A percentile compares a stretch with the other conserved stretches of the same genome.
phyloP scores from a whole-genome alignment of 2,113 vertebrate species.

The Rhizomys pruinosus region DNA sequence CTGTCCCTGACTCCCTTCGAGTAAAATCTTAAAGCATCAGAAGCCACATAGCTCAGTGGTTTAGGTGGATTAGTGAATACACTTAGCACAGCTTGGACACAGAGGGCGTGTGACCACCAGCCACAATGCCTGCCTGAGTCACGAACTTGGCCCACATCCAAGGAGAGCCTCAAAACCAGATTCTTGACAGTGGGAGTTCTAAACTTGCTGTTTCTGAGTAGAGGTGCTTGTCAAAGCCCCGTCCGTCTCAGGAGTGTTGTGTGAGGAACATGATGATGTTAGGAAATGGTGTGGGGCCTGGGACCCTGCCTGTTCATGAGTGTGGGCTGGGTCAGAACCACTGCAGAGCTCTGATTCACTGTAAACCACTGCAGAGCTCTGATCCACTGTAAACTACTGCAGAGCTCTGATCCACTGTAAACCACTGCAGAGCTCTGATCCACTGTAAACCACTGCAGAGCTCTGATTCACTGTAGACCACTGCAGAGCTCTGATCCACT shows the following conservation, averaged over 20 bases:
- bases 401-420: background rate
- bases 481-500: background rate
- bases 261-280: accelerated
- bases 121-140: accelerated
- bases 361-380: too few relatives aligned
- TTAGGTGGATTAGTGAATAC: background rate
- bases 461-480: too few relatives aligned
- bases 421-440: too few relatives aligned
- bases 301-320: background rate
- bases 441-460: too few relatives aligned
- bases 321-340: background rate
- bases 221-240: accelerated
- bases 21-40: background rate
- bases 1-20: background rate
- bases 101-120: background rate
- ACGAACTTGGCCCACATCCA: accelerated
- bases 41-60: background rate
- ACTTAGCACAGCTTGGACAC: background rate
- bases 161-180: background rate
- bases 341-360: background rate
- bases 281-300: accelerated
- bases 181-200: background rate
- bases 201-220: accelerated
- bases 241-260: accelerated
- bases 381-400: too few relatives aligned